Percentiles rank a stretch among this genome's conserved stretches.
These are phyloP conservation scores for Propithecus deckenii DNA, from an alignment of 2,797 vertebrate species.

Conservation along the genomic window DNA sequence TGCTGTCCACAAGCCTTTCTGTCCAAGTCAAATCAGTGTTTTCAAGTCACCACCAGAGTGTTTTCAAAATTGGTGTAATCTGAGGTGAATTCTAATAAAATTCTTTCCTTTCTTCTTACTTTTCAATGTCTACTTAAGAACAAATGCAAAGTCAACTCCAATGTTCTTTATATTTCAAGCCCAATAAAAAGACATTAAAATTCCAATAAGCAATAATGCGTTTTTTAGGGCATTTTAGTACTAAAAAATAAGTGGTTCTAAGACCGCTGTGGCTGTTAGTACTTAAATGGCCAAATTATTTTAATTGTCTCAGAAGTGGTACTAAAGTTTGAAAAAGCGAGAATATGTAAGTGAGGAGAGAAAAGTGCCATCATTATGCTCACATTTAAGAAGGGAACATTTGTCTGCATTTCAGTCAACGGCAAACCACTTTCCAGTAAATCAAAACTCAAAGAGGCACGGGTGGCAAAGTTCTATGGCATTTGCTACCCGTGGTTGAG, in stretches of 20 bases:
- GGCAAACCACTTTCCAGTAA: constrained; percentile 56
- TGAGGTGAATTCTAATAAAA: constrained; percentile 13
- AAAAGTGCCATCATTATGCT: constrained; percentile 27
- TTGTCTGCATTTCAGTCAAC: constrained; percentile 63
- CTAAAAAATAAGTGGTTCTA: constrained; percentile 69
- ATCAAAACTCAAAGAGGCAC: constrained; percentile 53
- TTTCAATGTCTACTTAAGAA: constrained; percentile 72
- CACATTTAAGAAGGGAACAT: background rate
- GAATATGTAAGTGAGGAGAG: background rate
- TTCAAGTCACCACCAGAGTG: background rate
- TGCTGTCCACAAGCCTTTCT: background rate
- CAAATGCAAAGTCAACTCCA: constrained; percentile 53
- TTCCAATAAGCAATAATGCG: constrained; percentile 72
- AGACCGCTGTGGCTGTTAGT: constrained; percentile 65
- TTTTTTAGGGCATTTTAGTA: constrained; percentile 74
- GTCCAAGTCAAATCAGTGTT: background rate
- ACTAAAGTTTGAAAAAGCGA: constrained; percentile 53
- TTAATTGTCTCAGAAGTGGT: constrained; percentile 68
- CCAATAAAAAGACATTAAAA: constrained; percentile 71
- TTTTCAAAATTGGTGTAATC: constrained; percentile 10
- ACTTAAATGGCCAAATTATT: constrained; percentile 78
- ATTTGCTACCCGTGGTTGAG: background rate
- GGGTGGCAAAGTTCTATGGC: background rate
- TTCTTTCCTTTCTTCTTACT: background rate
- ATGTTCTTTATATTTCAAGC: constrained; percentile 55